phyloP scores from a whole-genome alignment of 2,888 invertebrate species.

The Octodonta nipae region DNA sequence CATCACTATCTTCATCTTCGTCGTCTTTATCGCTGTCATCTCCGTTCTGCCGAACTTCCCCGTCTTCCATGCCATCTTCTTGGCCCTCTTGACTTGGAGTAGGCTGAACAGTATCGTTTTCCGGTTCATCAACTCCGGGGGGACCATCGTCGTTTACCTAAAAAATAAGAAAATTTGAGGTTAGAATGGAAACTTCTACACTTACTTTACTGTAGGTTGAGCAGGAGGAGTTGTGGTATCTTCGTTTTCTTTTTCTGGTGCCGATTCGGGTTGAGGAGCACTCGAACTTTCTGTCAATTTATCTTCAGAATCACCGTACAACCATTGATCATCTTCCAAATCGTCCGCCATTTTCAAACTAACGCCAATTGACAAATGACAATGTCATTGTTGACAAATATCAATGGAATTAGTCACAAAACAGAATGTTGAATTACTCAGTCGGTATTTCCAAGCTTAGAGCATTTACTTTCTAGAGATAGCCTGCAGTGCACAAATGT shows the following conservation, averaged over 20 bases:
- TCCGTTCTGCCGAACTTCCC: slow-evolving; percentile 39
- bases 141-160: slow-evolving; percentile 18
- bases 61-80: slow-evolving; percentile 38
- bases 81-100: slow-evolving; percentile 38
- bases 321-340: slow-evolving; percentile 70
- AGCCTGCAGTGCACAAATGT: too few species aligned
- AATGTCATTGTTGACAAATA: too few species aligned
- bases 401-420: too few species aligned
- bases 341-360: slow-evolving; percentile 49
- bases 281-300: slow-evolving; percentile 51
- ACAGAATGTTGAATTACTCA: too few species aligned
- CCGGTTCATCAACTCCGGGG: slow-evolving; percentile 22
- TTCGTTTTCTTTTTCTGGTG: slow-evolving; percentile 14
- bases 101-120: slow-evolving; percentile 29
- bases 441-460: too few species aligned
- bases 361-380: too few species aligned
- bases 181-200: too few species aligned
- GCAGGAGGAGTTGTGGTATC: neutral
- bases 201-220: neutral
- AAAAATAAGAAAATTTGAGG: slow-evolving; percentile 8
- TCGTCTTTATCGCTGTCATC: slow-evolving; percentile 45
- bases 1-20: slow-evolving; percentile 55
- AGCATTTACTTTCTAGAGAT: too few species aligned
- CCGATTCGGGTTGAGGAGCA: slow-evolving; percentile 11
- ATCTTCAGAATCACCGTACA: too few species aligned